Percentiles rank a stretch among this genome's conserved stretches.
Evolutionary conservation across 2,888 invertebrate genomes (phyloP).

Genomic region (Hipparchia semele): DNA sequence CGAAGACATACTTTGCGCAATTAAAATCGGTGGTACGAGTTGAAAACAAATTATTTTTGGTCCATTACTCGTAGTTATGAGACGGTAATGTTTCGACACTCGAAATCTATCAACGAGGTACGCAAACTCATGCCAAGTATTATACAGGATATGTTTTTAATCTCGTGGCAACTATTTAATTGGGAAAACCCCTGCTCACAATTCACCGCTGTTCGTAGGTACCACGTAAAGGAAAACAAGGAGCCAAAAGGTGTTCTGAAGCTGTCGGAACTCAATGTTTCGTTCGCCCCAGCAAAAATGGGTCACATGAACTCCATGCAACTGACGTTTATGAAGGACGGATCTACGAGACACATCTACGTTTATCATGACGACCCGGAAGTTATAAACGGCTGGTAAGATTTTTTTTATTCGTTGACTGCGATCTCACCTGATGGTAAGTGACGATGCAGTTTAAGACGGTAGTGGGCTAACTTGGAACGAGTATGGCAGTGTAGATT

Average conservation of each 20-base stretch:
- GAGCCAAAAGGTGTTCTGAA: constrained; percentile 92
- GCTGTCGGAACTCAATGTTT: constrained; percentile 92
- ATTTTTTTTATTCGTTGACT: constrained; percentile 27
- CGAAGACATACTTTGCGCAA: too few species aligned
- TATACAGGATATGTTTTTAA: background rate
- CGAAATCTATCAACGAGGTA: too few species aligned
- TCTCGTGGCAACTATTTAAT: background rate
- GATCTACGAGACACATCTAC: constrained; percentile 93
- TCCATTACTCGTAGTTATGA: too few species aligned
- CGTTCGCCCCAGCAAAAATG: constrained; percentile 92
- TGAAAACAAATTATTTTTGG: too few species aligned
- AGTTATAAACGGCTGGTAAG: constrained; percentile 92
- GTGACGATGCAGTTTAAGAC: too few species aligned
- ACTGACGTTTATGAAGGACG: constrained; percentile 92
- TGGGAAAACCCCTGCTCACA: background rate
- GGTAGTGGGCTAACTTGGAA: too few species aligned
- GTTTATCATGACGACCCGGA: constrained; percentile 94
- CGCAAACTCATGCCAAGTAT: too few species aligned
- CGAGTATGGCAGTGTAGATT: too few species aligned
- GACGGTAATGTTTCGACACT: too few species aligned
- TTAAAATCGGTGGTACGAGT: too few species aligned
- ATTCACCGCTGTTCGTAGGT: constrained; percentile 58
- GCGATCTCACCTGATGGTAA: too few species aligned
- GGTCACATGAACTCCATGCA: constrained; percentile 92
- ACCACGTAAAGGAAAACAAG: constrained; percentile 88